Base-by-base conservation (phyloP, 1,140 invertebrate genomes). In the Ceratosolen fusciceps region DNA sequence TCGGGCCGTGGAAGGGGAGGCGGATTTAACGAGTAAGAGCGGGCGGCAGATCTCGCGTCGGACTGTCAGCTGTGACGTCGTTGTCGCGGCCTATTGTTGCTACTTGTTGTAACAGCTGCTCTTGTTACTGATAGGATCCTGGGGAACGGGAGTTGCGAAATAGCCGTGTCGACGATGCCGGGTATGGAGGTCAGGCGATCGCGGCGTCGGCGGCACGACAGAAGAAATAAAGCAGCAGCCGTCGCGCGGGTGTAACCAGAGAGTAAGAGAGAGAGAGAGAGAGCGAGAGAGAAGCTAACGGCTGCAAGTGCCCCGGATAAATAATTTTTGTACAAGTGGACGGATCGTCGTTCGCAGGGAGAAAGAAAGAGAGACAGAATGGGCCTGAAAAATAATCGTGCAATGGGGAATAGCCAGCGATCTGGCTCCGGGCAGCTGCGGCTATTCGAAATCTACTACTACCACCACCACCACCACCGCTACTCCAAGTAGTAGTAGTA, bases 381-480 rank as follows among this genome's bases (percentile, higher is more conserved):
- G 31, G 14, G 60, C 43, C 47, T 62, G 34, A 74, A 56, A 72
- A 52, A n/a, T n/a, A n/a, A 54, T 26, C 31, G 52, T 16, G 54
- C 34, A 21, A 31, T n/a, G 26, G 31, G 14, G 31, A 49, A 24
- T 10, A n/a, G 31, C 34, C 58, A 14, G 26, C 34, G 56, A 39
- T 21, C n/a, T n/a, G n/a, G 4, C 9, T 24, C 9, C 26, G 3
- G 12, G 67, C 75, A 31, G 75, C 76, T 71, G 67, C 67, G 39
- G 37, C 68, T 24, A 49, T 60, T 72, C 39, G 37, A 78, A 72
- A 62, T 62, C 72, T 78, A 37, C 37, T 52, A 34, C 34, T 31
- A 65, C 68, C 67, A 72, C 54, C 54, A 62, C 67, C n/a, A n/a
- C n/a, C n/a, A n/a, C n/a, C n/a, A n/a, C n/a, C n/a, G n/a, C n/a